Evolutionary conservation across 2,797 vertebrate genomes (phyloP).

Genomic region (Aselliscus stoliczkanus): DNA sequence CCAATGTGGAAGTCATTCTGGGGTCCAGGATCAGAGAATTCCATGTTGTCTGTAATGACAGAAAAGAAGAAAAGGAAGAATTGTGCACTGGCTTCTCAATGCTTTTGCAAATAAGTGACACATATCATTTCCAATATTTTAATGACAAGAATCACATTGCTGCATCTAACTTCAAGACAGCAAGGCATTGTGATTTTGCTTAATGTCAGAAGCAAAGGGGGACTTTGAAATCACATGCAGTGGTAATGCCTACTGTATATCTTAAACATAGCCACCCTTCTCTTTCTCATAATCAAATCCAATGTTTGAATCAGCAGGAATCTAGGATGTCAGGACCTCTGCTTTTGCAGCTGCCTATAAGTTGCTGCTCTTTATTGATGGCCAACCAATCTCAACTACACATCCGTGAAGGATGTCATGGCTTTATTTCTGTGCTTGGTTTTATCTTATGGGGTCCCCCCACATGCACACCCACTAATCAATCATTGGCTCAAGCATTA

Average conservation of each 20-base stretch:
- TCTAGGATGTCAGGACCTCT: not conserved
- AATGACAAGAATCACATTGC: not conserved
- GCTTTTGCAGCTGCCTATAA: not conserved
- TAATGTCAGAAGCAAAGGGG: not conserved
- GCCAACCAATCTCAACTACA: not conserved
- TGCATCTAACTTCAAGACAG: not conserved
- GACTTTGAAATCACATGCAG: not conserved
- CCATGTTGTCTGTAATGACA: not conserved
- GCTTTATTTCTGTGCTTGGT: not conserved
- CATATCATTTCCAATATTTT: not conserved
- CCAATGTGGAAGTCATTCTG: not conserved
- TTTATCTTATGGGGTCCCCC: not conserved
- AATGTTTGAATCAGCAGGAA: not conserved
- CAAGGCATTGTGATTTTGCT: not conserved
- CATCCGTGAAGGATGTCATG: not conserved
- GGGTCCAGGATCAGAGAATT: not conserved
- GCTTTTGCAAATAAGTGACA: not conserved
- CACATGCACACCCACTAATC: not conserved
- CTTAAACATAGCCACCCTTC: not conserved
- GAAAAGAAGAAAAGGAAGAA: not conserved
- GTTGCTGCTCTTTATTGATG: not conserved
- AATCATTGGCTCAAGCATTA: not conserved
- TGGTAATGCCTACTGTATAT: not conserved
- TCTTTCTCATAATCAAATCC: not conserved
- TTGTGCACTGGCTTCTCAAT: not conserved